Evolutionary conservation across 2,888 invertebrate genomes (phyloP), one percentile per base, ranked within the genome.

Genomic region (Trichogramma evanescens): DNA sequence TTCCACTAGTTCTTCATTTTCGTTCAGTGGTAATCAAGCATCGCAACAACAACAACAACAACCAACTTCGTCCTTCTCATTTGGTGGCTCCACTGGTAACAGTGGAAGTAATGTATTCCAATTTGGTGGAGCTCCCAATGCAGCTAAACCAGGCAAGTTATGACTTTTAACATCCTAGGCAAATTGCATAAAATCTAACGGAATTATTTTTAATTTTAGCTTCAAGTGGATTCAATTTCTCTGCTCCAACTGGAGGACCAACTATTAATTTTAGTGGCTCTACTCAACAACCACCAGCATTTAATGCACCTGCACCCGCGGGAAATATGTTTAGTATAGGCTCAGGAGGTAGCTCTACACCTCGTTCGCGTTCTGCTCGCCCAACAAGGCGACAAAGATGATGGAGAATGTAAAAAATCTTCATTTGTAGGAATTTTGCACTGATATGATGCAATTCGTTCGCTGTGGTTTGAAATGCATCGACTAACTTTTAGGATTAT

Each of bases 241-340:
- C 67, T 26, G 70, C 75, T 5, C 68, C 72, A 4, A 54, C 76
- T 6, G 64, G 69, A 1, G 60, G 74, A 4, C 71, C 77, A 4
- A 65, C 69, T 5, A 68, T 74, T 50, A 71, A 70, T 57, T 75
- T 74, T 56, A 71, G 71, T 4, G 64, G 69, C n/a, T 7, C 52
- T 7, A 13, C 59, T 5, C n/a, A 50, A 3, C 43, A 39, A 38
- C 48, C 71, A 0, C 59, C 74, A n/a, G 62, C 68, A 2, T 69
- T 69, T 42, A 64, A 63, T 42, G 62, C 66, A 26, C 60, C 62
- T n/a, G 26, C 26, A n/a, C 63, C 63, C 4, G 54, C 66, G 3
- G 66, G 49, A 71, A 65, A 76, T 53, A 81, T 80, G 78, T 82
- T 82, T 65, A 82, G 76, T 67, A 82, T 82, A 62, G 82, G 82